Percentiles rank a stretch among this genome's conserved stretches.
Evolutionary conservation across 2,888 invertebrate species (phyloP).

Genomic region (Acanthosepion pharaonis): DNA sequence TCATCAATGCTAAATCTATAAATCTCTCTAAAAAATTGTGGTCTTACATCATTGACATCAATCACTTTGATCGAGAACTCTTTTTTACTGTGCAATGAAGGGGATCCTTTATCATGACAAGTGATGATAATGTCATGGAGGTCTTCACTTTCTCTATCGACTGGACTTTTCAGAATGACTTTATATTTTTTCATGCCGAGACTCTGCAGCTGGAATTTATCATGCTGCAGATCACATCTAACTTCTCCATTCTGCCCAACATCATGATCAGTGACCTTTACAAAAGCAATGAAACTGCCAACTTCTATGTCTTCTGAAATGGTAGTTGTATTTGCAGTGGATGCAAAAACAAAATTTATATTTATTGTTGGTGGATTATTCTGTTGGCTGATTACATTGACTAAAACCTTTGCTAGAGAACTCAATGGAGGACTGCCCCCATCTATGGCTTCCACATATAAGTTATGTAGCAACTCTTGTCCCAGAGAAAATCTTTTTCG

Average conservation of each 20-base stretch:
- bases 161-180: background rate
- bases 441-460: constrained; percentile 12
- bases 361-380: constrained; percentile 22
- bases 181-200: background rate
- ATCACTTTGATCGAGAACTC: background rate
- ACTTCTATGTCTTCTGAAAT: background rate
- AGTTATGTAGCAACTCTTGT: background rate
- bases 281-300: background rate
- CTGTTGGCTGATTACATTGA: background rate
- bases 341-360: background rate
- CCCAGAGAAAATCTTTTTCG: background rate
- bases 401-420: background rate
- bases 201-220: background rate
- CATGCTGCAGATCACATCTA: background rate
- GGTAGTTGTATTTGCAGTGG: background rate
- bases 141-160: background rate
- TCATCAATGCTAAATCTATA: constrained; percentile 1
- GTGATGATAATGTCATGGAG: background rate
- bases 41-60: background rate
- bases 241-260: constrained; percentile 2
- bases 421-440: background rate
- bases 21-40: background rate
- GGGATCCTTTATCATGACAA: background rate
- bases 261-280: background rate
- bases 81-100: background rate